Conservation (phyloP, 92 coral and sea anemone species). For the Umimayanthus chanpuru region DNA sequence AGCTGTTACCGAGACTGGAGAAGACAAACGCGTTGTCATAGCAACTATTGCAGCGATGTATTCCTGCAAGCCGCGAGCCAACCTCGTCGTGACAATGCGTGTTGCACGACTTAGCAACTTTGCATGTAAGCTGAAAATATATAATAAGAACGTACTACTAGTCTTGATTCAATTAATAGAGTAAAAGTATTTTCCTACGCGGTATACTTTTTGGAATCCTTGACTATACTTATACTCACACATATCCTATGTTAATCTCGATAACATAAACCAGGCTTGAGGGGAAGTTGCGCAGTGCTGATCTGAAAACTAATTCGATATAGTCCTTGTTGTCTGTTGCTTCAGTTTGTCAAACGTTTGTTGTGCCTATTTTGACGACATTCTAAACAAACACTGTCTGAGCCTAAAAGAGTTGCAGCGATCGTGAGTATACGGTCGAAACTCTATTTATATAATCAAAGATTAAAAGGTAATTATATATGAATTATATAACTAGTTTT, state of each 20-base stretch:
- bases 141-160: background rate
- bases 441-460: background rate
- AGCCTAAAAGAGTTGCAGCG: too few relatives aligned
- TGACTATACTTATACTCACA: too few relatives aligned
- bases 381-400: too few relatives aligned
- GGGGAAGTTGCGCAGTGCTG: background rate
- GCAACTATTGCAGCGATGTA: conserved; percentile 47
- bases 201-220: too few relatives aligned
- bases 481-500: too few relatives aligned
- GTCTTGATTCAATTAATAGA: background rate
- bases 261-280: too few relatives aligned
- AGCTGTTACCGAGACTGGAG: background rate
- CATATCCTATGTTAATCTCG: too few relatives aligned
- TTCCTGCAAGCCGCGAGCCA: conserved; percentile 63
- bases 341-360: background rate
- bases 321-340: background rate
- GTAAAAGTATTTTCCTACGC: too few relatives aligned
- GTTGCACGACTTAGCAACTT: conserved; percentile 20
- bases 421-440: too few relatives aligned
- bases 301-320: too few relatives aligned
- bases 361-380: background rate
- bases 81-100: conserved; percentile 45
- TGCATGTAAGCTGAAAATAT: background rate
- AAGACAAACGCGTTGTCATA: conserved; percentile 38
- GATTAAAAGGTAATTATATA: background rate